Evolutionary conservation across 2,888 invertebrate genomes (phyloP).

Genomic region (Saturnia japonica): DNA sequence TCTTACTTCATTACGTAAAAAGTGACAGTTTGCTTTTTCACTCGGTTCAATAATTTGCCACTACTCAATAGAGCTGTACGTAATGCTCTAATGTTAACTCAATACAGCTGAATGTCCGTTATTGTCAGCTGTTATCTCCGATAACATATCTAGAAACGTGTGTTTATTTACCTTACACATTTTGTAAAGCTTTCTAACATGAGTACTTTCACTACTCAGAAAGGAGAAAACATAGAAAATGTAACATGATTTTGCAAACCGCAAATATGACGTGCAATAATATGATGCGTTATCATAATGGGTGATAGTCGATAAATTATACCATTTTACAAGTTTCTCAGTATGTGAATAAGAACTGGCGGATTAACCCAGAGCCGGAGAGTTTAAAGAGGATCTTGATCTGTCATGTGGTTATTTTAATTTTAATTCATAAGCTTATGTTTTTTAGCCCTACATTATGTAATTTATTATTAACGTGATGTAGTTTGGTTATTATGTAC

Average conservation of each 20-base stretch:
- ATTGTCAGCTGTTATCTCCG: neutral
- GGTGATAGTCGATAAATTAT: neutral
- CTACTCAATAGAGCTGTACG: neutral
- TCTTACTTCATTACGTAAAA: neutral
- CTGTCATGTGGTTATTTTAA: no score
- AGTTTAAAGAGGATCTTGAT: no score
- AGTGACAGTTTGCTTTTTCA: neutral
- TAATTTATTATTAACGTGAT: no score
- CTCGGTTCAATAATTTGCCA: neutral
- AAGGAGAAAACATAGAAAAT: slow-evolving; percentile 4
- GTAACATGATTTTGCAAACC: slow-evolving; percentile 2
- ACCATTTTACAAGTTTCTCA: neutral
- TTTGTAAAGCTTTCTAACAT: slow-evolving; percentile 11
- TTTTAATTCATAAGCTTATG: no score
- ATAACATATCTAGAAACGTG: neutral
- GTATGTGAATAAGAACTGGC: neutral
- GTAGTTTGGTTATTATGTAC: no score
- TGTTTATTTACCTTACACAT: neutral
- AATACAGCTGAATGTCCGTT: neutral
- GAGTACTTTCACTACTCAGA: slow-evolving; percentile 6
- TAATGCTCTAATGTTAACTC: neutral
- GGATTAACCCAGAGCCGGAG: no score
- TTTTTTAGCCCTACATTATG: no score
- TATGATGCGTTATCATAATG: neutral
- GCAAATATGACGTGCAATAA: neutral